Base-by-base conservation (phyloP, 2,888 invertebrate genomes). In the Synanthedon myopaeformis region DNA sequence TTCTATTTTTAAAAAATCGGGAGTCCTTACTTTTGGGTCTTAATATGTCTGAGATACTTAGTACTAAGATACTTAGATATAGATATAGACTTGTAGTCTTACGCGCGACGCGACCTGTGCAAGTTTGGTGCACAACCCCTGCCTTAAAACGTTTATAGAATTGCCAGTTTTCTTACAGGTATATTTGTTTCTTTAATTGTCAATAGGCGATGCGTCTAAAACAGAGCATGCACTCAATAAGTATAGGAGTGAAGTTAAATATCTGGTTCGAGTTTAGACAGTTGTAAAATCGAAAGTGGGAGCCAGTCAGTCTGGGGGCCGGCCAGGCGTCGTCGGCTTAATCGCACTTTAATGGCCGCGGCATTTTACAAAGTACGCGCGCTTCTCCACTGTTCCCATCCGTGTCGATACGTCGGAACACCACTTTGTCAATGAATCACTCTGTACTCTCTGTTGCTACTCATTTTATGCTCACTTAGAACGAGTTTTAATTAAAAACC, bases 281-380 rank as follows among this genome's bases (percentile, higher is more conserved):
- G 75, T 75, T 72, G 74, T 82, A 79, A 83, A 83, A 86, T 72
- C 76, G 84, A 84, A 82, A 84, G 84, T 85, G 75, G 83, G 80
- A 82, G 84, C 79, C 82, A 65, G 54, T 54, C 57, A 68, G 83
- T 81, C 81, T 82, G 63, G 60, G 60, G 59, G 61, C 59, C 69
- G 67, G 61, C 57, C 62, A 58, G 58, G 56, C 53, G 59, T 61
- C 53, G 59, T 61, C 62, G 59, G 63, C 70, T 71, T 84, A 84
- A 85, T 85, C 81, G 83, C 59, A 61, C 64, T 82, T 84, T 86
- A 86, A 85, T 85, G 76, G 83, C 72, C 57, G 79, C 86, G 84
- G 86, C 78, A 61, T 65, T 65, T 69, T 63, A 70, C 82, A 85
- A 83, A 83, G 79, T 61, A 58, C 52, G 49, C 56, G 69, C 60